Conservation (phyloP, 2,797 vertebrate species). For the Remorina albescens region DNA sequence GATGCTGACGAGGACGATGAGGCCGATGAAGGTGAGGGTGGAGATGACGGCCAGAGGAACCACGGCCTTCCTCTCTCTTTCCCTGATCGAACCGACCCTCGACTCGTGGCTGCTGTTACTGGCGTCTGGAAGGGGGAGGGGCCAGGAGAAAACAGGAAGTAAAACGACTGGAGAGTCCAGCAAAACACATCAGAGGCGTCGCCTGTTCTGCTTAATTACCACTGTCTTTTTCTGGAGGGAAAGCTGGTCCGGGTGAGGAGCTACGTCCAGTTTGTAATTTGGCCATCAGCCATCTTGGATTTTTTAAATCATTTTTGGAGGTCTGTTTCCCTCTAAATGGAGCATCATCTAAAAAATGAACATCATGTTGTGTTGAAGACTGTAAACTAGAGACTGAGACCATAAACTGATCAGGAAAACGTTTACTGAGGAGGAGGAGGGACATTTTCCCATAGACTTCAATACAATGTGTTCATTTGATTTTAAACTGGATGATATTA, state of each 20-base stretch:
- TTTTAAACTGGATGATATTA: too few relatives aligned
- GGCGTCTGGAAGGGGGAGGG: conserved; percentile 86
- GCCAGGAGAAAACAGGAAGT: conserved; percentile 33
- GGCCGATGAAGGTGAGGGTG: conserved; percentile 92
- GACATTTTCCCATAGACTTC: too few relatives aligned
- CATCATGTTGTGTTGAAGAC: too few relatives aligned
- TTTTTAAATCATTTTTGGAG: too few relatives aligned
- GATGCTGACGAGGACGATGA: conserved; percentile 94
- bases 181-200: not conserved
- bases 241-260: conserved; percentile 6
- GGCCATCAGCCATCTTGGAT: too few relatives aligned
- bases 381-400: too few relatives aligned
- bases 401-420: too few relatives aligned
- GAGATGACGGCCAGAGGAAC: conserved; percentile 96
- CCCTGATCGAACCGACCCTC: conserved; percentile 90
- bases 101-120: conserved; percentile 99
- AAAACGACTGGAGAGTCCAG: not conserved
- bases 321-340: too few relatives aligned
- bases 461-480: too few relatives aligned
- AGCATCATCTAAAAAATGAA: too few relatives aligned
- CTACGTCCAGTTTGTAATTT: too few relatives aligned
- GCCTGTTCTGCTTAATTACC: not conserved
- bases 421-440: too few relatives aligned
- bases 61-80: conserved; percentile 89
- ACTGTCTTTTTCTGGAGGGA: not conserved